Evolutionary conservation across 2,797 vertebrate genomes (phyloP), one percentile per base, ranked within the genome.

Genomic region (Emys orbicularis): DNA sequence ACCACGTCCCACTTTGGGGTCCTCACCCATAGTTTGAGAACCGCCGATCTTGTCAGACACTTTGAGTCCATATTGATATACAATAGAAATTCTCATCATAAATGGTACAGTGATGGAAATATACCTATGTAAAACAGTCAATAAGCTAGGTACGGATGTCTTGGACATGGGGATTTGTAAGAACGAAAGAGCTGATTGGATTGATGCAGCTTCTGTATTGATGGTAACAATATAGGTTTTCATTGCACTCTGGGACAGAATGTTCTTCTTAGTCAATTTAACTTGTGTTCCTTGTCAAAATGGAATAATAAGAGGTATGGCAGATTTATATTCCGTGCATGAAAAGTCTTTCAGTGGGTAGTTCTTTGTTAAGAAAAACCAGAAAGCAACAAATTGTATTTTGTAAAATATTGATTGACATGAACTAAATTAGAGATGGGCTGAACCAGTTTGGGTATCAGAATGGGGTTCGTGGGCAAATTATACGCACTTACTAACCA

Each of bases 221-320:
- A 74, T 44, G 81, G 2, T 50, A 93, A 72, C 23, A 65, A 77
- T 74, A 86, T 54, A 59, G 83, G 27, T 52, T 95, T 25, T 29
- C 95, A n/a, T 87, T 83, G 61, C 31, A 84, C 90, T 77, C 74
- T 65, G 37, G 87, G 65, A 92, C 52, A 91, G 81, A 94, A 74
- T 9, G 3, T 31, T 81, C 87, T 90, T 82, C 87, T 94, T 95
- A 93, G 95, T 90, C 84, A 96, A 84, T 94, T 97, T 53, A 95
- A 84, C 44, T 6, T 44, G 2, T 25, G 27, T 7, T 77, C 34
- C n/a, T 94, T 97, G 88, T 90, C 80, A 95, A 86, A 90, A 53
- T 44, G 47, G 49, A 96, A 87, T 41, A 90, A 81, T 82, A 91
- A 59, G 84, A 72, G 8, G 79, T 86, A 57, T 3, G 2, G 3